Conservation (phyloP, 2,113 vertebrate species). For the Eonycteris spelaea region DNA sequence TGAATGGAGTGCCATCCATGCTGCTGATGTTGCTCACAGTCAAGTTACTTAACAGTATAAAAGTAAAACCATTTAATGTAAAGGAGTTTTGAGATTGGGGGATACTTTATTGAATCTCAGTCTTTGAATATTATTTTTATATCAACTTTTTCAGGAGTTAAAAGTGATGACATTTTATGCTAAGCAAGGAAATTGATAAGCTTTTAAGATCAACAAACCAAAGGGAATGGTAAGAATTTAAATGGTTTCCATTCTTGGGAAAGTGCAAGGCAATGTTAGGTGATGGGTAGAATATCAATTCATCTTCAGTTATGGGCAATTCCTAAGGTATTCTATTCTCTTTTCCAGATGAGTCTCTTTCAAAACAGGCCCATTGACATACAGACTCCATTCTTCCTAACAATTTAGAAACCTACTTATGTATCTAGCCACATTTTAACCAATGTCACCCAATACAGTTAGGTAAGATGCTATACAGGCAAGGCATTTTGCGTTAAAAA, state of each 20-base stretch:
- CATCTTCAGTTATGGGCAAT: background rate
- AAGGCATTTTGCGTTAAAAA: background rate
- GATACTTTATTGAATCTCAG: background rate
- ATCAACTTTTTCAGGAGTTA: background rate
- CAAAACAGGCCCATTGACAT: background rate
- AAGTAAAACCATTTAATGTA: background rate
- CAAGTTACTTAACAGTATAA: background rate
- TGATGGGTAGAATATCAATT: background rate
- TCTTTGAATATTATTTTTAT: background rate
- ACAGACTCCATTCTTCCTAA: background rate
- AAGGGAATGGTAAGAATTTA: background rate
- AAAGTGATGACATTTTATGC: background rate
- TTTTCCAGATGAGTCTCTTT: background rate
- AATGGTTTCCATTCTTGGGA: background rate
- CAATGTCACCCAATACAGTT: background rate
- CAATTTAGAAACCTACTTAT: background rate
- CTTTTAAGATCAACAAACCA: background rate
- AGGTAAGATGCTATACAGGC: background rate
- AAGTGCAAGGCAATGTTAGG: background rate
- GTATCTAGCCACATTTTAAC: background rate
- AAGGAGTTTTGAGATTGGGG: background rate
- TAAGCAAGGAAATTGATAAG: background rate
- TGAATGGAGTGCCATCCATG: background rate
- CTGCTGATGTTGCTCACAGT: background rate
- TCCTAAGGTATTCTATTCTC: background rate